Evolutionary conservation across 1,140 invertebrate genomes (phyloP).

Genomic region (Diachasmimorpha longicaudata): DNA sequence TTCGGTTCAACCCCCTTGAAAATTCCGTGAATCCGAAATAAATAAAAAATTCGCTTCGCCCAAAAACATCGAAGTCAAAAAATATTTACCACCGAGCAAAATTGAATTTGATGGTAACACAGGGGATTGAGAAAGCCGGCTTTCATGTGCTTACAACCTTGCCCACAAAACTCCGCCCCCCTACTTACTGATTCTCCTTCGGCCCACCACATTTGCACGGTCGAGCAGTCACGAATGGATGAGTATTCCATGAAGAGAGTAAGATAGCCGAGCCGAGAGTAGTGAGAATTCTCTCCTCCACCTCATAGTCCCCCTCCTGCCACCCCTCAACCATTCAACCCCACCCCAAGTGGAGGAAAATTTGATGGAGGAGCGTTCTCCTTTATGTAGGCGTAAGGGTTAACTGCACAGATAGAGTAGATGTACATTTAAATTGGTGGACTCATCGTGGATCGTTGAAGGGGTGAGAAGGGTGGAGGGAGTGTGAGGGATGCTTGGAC

Average conservation of each 20-base stretch:
- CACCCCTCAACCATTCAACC: too few species aligned
- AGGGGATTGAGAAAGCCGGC: constrained; percentile 18
- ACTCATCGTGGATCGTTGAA: background rate
- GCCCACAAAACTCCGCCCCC: background rate
- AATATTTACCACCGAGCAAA: background rate
- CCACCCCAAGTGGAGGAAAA: background rate
- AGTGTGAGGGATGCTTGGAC: constrained; percentile 25
- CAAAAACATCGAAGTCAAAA: background rate
- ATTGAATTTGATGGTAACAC: background rate
- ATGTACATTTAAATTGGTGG: background rate
- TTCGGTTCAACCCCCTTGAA: too few species aligned
- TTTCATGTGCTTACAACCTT: constrained; percentile 4
- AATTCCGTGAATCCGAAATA: too few species aligned
- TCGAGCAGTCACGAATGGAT: background rate
- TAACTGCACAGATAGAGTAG: constrained; percentile 1
- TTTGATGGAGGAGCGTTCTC: background rate
- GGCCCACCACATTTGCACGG: background rate
- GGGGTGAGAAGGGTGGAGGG: too few species aligned
- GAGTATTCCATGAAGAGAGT: background rate
- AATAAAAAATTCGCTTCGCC: too few species aligned
- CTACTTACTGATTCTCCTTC: background rate
- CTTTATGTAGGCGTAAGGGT: background rate
- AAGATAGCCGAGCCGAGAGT: background rate
- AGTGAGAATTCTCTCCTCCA: too few species aligned
- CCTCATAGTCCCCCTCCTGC: too few species aligned